Evolutionary conservation across 2,888 invertebrate genomes (phyloP), one percentile per base, ranked within the genome.

Genomic region (Philereme transversata): DNA sequence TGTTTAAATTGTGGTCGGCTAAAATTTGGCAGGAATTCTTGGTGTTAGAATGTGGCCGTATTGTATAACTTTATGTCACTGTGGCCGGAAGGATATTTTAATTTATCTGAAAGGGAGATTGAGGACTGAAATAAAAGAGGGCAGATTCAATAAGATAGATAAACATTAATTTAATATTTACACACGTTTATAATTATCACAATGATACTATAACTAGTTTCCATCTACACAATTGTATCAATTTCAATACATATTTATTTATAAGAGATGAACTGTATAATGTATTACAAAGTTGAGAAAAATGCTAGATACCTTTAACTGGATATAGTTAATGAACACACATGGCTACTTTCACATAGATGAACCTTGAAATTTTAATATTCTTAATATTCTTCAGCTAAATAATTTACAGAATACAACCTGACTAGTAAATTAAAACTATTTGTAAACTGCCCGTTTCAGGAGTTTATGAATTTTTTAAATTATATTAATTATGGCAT

Each of bases 141-240:
- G 10, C 50, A 51, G 56, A 61, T 69, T 71, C 69, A 68, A 71
- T 79, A 76, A 78, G 72, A 82, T 84, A 83, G 81, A 84, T 86
- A 87, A 84, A 87, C 86, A 86, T 86, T 84, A 71, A 76, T 85
- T 81, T 83, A 80, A 77, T 84, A 86, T 87, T 71, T 87, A 87
- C 84, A 87, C 84, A 84, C 81, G 76, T 81, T 84, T 83, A 86
- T 81, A 85, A 84, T 86, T 86, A 87, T 87, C 87, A 87, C 87
- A 87, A 86, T 85, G 82, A 82, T 84, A 82, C 73, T 53, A 22
- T 54, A 48, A 54, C 60, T 64, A 60, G 52, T 54, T 53, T 54
- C 46, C 50, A 53, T 60, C 60, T 53, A 60, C 41, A 50, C 49
- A 11, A 51, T 55, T 44, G 51, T 56, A 56, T 60, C 51, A 55